Evolutionary conservation across 1,140 invertebrate genomes (phyloP).

Genomic region (Drosophila kepulauana): DNA sequence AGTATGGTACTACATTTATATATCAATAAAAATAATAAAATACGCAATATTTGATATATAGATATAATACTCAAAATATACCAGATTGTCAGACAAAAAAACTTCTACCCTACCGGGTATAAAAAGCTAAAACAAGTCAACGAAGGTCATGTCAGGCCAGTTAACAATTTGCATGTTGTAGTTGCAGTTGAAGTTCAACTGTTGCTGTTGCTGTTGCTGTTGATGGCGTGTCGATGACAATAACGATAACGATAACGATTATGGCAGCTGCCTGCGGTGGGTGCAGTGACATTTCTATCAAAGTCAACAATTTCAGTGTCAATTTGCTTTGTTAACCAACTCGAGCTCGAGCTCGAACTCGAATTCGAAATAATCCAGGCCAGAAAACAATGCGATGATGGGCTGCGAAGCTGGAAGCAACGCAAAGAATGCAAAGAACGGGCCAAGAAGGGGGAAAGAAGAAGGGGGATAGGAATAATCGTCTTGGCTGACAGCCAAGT

Average conservation of each 20-base stretch:
- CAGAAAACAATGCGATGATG: constrained; percentile 28
- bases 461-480: constrained; percentile 6
- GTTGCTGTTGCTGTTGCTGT: neutral
- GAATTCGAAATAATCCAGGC: constrained; percentile 17
- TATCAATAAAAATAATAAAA: too few species aligned
- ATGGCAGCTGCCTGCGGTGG: constrained; percentile 8
- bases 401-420: constrained; percentile 3
- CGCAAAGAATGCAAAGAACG: constrained; percentile 24
- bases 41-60: too few species aligned
- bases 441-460: neutral
- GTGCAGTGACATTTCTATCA: constrained; percentile 46
- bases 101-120: too few species aligned
- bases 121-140: neutral
- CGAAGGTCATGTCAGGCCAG: neutral
- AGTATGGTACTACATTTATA: too few species aligned
- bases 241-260: constrained; percentile 18
- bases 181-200: neutral
- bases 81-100: too few species aligned
- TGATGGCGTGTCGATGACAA: neutral
- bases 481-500: constrained; percentile 40
- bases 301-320: constrained; percentile 61
- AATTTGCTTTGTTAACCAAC: constrained; percentile 36
- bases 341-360: neutral
- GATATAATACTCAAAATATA: too few species aligned
- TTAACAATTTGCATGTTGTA: constrained; percentile 51